Percentiles rank a stretch among this genome's conserved stretches.
Evolutionary conservation across 2,797 vertebrate species (phyloP).

Genomic region (Tamandua tetradactyla): DNA sequence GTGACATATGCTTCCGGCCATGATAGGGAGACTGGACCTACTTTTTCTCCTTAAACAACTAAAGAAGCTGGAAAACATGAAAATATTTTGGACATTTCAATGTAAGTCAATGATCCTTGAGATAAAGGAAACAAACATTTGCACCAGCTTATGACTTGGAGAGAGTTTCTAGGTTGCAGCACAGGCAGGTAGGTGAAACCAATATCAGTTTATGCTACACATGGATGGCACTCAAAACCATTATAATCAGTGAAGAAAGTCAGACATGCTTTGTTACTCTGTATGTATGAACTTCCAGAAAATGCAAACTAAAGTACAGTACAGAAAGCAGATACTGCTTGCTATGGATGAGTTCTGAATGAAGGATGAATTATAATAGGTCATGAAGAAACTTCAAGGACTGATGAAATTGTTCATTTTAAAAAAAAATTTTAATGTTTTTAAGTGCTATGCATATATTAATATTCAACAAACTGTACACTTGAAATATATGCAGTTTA

Average conservation of each 20-base stretch:
- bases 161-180: neutral
- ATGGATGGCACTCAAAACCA: neutral
- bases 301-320: neutral
- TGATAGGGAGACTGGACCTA: neutral
- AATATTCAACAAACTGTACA: neutral
- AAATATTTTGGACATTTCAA: neutral
- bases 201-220: neutral
- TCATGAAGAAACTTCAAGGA: neutral
- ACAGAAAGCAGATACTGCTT: neutral
- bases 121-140: neutral
- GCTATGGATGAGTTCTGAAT: neutral
- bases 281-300: neutral
- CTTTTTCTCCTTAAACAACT: neutral
- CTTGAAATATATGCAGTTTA: neutral
- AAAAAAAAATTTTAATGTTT: neutral
- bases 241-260: neutral
- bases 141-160: too few relatives aligned
- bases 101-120: neutral
- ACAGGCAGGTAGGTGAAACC: fast-evolving
- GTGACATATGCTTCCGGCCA: neutral
- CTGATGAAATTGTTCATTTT: neutral
- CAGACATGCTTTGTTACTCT: neutral
- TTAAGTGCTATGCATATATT: neutral
- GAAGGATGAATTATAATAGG: neutral
- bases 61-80: neutral